These are phyloP conservation scores for Bradysia coprophila DNA, from an alignment of 1,140 invertebrate species.

Conservation along the genomic window DNA sequence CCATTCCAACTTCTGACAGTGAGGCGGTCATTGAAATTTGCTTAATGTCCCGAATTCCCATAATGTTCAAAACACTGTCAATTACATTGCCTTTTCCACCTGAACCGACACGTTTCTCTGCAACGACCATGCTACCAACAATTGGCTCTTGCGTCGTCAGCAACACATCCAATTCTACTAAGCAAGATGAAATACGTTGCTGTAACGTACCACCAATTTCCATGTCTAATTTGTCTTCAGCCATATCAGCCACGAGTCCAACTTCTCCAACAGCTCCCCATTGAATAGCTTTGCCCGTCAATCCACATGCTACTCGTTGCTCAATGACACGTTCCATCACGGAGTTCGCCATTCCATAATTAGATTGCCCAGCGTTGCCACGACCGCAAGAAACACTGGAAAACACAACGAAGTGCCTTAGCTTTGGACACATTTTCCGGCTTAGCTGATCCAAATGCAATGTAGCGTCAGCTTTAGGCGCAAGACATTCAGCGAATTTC, in stretches of 20 bases:
- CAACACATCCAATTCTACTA: constrained; percentile 46
- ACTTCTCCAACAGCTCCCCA: constrained; percentile 54
- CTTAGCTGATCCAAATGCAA: constrained; percentile 36
- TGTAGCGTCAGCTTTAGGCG: constrained; percentile 39
- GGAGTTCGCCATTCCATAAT: constrained; percentile 65
- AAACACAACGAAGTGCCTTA: constrained; percentile 56
- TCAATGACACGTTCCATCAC: constrained; percentile 56
- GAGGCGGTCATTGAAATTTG: constrained; percentile 39
- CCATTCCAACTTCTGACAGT: constrained; percentile 73
- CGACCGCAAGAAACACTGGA: constrained; percentile 76
- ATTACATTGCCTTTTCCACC: constrained; percentile 38
- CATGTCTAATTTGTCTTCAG: constrained; percentile 56
- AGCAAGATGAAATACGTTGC: constrained; percentile 63
- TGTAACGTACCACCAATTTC: constrained; percentile 65
- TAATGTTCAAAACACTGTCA: constrained; percentile 41
- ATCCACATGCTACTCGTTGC: constrained; percentile 29
- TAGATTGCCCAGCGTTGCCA: constrained; percentile 76
- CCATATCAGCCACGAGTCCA: constrained; percentile 56
- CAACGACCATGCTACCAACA: constrained; percentile 61
- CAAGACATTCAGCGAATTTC: constrained; percentile 31
- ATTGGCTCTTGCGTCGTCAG: constrained; percentile 40
- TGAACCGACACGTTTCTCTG: constrained; percentile 41
- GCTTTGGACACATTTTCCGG: constrained; percentile 31
- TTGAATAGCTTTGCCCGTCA: constrained; percentile 46
- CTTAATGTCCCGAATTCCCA: constrained; percentile 33